Percentiles rank a stretch among this genome's conserved stretches.
phyloP scores from a whole-genome alignment of 2,113 vertebrate genomes.

The Rhipidura dahli region DNA sequence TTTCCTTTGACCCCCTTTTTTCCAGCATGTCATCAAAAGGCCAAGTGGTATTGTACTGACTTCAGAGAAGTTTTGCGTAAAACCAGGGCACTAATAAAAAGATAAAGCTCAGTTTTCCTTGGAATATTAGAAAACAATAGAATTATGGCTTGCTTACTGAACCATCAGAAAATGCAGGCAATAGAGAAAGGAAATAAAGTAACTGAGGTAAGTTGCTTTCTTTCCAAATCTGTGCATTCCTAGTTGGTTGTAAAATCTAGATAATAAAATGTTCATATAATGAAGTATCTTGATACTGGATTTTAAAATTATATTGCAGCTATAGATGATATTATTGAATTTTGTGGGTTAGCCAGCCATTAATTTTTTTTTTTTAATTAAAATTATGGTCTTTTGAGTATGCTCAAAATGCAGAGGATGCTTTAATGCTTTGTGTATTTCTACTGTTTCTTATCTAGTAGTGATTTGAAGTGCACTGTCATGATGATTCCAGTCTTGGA shows the following conservation, averaged over 20 bases:
- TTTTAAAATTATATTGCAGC: background rate
- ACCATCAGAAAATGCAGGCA: background rate
- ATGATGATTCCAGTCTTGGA: background rate
- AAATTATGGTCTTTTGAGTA: background rate
- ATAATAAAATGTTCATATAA: background rate
- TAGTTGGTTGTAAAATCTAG: background rate
- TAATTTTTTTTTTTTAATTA: background rate
- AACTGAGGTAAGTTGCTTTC: background rate
- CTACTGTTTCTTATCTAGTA: background rate
- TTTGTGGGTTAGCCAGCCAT: background rate
- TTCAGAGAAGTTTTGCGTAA: background rate
- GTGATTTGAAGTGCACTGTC: background rate
- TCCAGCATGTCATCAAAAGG: background rate
- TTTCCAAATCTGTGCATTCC: background rate
- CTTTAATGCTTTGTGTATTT: background rate
- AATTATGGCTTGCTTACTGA: background rate
- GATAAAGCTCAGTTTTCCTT: background rate
- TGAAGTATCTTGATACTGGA: background rate
- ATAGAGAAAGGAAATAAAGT: background rate
- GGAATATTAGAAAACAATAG: background rate
- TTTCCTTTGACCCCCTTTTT: background rate
- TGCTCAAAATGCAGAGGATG: background rate
- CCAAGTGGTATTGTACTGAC: background rate
- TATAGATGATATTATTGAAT: background rate
- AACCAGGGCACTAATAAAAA: background rate